These are phyloP conservation scores for Labeo calbasu DNA, from an alignment of 2,797 vertebrate species.

Conservation along the genomic window DNA sequence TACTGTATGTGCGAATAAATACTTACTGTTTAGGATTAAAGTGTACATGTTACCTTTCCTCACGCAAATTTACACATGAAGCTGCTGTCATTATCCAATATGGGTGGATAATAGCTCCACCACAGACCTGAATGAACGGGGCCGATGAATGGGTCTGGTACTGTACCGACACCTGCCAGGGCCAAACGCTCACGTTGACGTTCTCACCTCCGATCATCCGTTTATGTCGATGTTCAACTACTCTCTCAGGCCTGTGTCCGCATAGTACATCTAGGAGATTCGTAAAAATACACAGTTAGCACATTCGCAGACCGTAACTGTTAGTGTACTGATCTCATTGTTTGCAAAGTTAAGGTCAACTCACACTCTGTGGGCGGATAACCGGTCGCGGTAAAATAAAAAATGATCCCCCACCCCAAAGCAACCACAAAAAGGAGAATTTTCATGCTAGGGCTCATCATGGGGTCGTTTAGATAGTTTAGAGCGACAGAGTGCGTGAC, in stretches of 20 bases:
- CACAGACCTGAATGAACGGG: background rate
- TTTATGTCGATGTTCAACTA: no score
- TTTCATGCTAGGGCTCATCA: background rate
- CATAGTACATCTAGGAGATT: background rate
- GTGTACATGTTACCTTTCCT: background rate
- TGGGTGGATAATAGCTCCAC: constrained; percentile 2
- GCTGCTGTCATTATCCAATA: constrained; percentile 22
- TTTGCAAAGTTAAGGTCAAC: background rate
- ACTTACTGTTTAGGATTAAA: background rate
- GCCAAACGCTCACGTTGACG: background rate
- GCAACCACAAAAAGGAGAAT: background rate
- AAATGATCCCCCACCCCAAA: background rate
- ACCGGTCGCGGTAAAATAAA: background rate
- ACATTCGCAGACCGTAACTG: background rate
- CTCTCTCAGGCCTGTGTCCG: background rate
- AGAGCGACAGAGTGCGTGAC: no score
- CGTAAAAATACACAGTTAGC: background rate
- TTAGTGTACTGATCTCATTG: background rate
- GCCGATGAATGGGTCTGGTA: background rate
- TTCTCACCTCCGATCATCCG: constrained; percentile 4
- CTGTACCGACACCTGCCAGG: constrained; percentile 12
- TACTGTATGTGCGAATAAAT: background rate
- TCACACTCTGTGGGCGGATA: background rate
- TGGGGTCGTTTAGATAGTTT: background rate
- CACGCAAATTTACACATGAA: background rate